Evolutionary conservation across 2,888 invertebrate genomes (phyloP).

Genomic region (Morpho helenor): DNA sequence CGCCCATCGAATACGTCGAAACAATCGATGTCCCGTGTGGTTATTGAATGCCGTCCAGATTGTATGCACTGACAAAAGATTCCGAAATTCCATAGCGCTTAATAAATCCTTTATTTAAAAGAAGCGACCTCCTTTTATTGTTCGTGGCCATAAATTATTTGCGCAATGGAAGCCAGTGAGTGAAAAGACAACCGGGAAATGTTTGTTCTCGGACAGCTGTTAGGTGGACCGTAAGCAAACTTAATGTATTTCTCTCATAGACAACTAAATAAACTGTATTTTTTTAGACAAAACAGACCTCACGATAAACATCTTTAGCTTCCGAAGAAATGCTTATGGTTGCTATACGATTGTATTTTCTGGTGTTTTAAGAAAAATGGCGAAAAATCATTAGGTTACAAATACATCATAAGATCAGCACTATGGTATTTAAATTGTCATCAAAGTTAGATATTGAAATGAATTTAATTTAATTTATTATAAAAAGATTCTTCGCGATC

Average conservation of each 20-base stretch:
- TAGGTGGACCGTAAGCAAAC: conserved; percentile 25
- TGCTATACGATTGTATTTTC: too few relatives aligned
- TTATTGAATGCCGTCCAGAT: conserved; percentile 55
- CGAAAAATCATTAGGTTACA: too few relatives aligned
- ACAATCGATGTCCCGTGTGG: conserved; percentile 60
- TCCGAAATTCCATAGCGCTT: conserved; percentile 59
- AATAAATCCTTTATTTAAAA: conserved; percentile 55
- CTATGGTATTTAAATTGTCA: too few relatives aligned
- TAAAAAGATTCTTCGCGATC: too few relatives aligned
- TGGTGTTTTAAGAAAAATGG: too few relatives aligned
- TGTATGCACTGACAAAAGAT: conserved; percentile 64
- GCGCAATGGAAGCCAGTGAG: conserved; percentile 51
- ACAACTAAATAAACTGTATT: not conserved
- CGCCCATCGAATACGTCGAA: conserved; percentile 64
- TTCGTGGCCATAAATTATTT: conserved; percentile 63
- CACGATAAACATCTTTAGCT: too few relatives aligned
- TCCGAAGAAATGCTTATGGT: too few relatives aligned
- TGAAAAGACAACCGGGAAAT: conserved; percentile 37
- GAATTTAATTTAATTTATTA: too few relatives aligned
- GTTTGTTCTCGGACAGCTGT: conserved; percentile 45
- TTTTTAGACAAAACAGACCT: too few relatives aligned
- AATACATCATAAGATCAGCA: too few relatives aligned
- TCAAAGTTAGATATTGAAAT: too few relatives aligned
- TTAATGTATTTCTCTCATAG: not conserved
- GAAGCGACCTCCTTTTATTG: conserved; percentile 51